Conservation (phyloP, 2,113 vertebrate genomes). For the Arvicanthis niloticus region DNA sequence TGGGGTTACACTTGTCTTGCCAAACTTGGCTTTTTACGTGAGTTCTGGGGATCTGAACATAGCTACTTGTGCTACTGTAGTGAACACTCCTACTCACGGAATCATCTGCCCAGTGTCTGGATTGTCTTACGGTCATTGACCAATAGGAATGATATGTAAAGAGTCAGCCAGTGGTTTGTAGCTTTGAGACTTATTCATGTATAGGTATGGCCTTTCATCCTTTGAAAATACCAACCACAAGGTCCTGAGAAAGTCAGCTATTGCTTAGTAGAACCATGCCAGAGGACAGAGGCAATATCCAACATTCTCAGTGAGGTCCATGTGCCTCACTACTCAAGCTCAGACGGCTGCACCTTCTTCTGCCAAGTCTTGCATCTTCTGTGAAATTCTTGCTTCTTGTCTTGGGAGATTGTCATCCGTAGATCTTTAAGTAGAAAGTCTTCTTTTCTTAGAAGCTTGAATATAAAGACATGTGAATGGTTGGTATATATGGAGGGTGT, state of each 20-base stretch:
- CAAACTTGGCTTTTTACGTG: not conserved
- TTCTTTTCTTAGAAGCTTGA: conserved; percentile 9
- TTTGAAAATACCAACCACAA: not conserved
- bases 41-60: not conserved
- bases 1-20: not conserved
- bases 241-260: not conserved
- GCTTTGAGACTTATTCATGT: not conserved
- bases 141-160: not conserved
- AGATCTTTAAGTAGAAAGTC: not conserved
- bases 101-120: no score
- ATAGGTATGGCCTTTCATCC: not conserved
- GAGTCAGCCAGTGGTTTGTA: not conserved
- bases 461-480: not conserved
- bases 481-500: not conserved
- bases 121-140: not conserved
- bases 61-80: not conserved
- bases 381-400: not conserved
- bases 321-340: not conserved
- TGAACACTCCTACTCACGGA: not conserved
- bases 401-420: not conserved
- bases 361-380: not conserved
- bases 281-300: not conserved
- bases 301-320: not conserved
- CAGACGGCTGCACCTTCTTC: not conserved
- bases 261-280: not conserved